Base-by-base conservation (phyloP, 2,888 invertebrate species). In the Aspidapion aeneum region DNA sequence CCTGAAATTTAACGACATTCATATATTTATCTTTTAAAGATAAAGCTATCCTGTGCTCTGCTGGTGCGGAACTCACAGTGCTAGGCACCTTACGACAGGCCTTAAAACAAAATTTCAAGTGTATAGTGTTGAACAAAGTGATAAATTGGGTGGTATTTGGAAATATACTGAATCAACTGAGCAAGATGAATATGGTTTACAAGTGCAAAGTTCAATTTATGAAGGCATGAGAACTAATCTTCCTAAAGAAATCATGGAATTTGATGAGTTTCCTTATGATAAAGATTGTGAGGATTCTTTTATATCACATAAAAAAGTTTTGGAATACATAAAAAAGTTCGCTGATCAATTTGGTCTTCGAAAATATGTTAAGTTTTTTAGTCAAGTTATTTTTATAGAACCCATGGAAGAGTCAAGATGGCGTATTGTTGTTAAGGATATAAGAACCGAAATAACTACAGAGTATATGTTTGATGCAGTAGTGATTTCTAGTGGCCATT, bases 401-500 rank as follows among this genome's bases (percentile, higher is more conserved):
- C 85, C 85, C 0, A 78, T 80, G 60, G 75, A 76, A 1, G 79
- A 82, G 62, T 62, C 68, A n/a, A 78, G 82, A 57, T 91, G 90
- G 90, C 82, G 84, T 61, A 82, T 90, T 57, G 84, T 83, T 18
- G 82, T 80, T 72, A 81, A 82, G 73, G 81, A 87, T 76, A 71
- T n/a, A 55, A 78, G 72, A 61, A 83, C 80, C 3, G 82, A 84
- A n/a, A 71, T 72, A 3, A 79, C 80, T 5, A 78, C 80, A 52
- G 83, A 82, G 9, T 82, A 83, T 66, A 83, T 83, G 57, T 93
- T 89, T 75, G 90, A 94, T 75, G 87, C 87, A 60, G 84, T 94
- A 21, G 85, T 94, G 72, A 84, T 94, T 3, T 93, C 93, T 76
- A 93, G 91, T 76, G 94, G 94, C 0, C 93, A 94, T 76, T 94